Evolutionary conservation across 53 echinoderm and acorn worm species (phyloP).

Genomic region (Astropecten irregularis): DNA sequence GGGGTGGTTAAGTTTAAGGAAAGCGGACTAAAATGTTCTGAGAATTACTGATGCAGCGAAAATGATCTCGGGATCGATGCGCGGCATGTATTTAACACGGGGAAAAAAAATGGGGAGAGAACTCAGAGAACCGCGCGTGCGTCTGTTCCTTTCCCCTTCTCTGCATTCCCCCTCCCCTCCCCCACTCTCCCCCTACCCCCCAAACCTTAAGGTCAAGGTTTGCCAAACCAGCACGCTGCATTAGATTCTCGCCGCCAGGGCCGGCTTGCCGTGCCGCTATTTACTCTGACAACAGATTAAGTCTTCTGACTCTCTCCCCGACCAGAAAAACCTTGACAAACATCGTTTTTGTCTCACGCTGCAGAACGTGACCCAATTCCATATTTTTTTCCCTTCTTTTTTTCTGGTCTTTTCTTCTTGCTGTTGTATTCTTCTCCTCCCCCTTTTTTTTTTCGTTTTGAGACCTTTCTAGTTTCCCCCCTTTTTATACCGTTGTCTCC

Average conservation of each 20-base stretch:
- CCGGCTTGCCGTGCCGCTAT: conserved; percentile 40
- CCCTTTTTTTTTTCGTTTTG: not conserved
- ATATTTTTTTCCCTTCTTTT: not conserved
- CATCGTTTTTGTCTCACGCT: conserved; percentile 35
- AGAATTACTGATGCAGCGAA: conserved; percentile 21
- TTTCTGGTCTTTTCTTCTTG: not conserved
- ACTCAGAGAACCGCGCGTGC: no score
- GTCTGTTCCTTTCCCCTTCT: no score
- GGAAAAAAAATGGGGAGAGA: not conserved
- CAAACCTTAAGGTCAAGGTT: conserved; percentile 57
- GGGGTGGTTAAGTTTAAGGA: not conserved
- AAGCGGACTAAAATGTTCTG: not conserved
- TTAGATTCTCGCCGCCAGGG: conserved; percentile 45
- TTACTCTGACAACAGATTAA: conserved; percentile 56
- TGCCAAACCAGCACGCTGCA: conserved; percentile 42
- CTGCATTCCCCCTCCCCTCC: no score
- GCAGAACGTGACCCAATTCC: conserved; percentile 50
- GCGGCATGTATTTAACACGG: conserved; percentile 19
- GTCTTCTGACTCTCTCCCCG: conserved; percentile 19
- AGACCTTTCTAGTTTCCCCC: no score
- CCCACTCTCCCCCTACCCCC: no score
- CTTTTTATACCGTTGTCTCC: no score
- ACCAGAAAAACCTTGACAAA: conserved; percentile 52
- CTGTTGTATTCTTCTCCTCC: not conserved
- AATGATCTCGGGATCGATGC: conserved; percentile 42